These are phyloP conservation scores for Procapra przewalskii DNA, from an alignment of 2,113 vertebrate species.

Conservation along the genomic window DNA sequence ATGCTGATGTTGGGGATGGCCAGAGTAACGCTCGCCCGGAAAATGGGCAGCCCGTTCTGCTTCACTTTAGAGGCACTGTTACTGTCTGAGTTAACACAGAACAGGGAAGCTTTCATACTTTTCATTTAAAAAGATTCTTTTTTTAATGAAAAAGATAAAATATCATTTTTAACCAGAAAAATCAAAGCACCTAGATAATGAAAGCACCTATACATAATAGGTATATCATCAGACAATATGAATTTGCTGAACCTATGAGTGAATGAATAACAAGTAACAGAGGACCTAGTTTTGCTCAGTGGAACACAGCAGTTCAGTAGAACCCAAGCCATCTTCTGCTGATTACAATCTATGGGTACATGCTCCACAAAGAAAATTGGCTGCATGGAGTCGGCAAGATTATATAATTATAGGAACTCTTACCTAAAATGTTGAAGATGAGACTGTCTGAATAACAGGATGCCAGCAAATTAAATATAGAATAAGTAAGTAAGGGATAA, in stretches of 20 bases:
- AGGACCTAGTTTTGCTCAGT: not conserved
- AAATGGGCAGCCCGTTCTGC: constrained; percentile 81
- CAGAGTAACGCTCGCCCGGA: constrained; percentile 85
- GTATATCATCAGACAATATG: not conserved
- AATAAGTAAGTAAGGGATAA: not conserved
- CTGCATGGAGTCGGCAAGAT: not conserved
- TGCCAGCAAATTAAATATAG: not conserved
- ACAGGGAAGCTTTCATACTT: not conserved
- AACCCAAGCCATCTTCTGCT: not conserved
- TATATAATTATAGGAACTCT: not conserved
- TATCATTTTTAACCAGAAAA: not conserved
- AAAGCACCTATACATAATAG: not conserved
- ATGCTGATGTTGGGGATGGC: constrained; percentile 90
- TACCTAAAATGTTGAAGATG: not conserved
- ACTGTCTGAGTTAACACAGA: constrained; percentile 78
- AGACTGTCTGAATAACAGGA: not conserved
- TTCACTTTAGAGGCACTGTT: constrained; percentile 73
- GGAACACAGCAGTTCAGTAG: not conserved
- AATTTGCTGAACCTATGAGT: not conserved
- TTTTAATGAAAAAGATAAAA: not conserved
- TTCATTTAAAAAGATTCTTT: not conserved
- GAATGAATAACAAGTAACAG: not conserved
- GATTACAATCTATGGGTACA: not conserved
- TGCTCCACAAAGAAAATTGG: not conserved
- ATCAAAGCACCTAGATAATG: not conserved